phyloP scores from a whole-genome alignment of 2,888 invertebrate species.

The Nephrotoma guestfalica region DNA sequence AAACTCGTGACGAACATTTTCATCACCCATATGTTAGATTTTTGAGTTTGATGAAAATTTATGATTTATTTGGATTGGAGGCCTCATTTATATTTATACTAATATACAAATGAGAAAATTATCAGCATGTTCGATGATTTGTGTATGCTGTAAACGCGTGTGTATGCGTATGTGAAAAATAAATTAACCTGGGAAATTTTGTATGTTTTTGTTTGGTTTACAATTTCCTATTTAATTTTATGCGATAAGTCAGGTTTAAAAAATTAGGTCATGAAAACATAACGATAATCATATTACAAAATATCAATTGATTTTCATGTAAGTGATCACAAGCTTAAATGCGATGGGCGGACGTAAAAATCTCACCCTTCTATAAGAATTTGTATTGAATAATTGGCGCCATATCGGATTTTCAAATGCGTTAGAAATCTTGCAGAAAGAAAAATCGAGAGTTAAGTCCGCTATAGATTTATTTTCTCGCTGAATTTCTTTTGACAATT shows the following conservation, averaged over 20 bases:
- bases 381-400: too few relatives aligned
- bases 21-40: neutral
- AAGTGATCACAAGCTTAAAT: too few relatives aligned
- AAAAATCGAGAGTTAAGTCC: too few relatives aligned
- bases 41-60: neutral
- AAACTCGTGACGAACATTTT: neutral
- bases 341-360: too few relatives aligned
- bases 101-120: neutral
- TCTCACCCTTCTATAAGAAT: too few relatives aligned
- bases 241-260: neutral
- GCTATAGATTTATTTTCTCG: too few relatives aligned
- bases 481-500: too few relatives aligned
- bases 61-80: neutral
- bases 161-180: neutral
- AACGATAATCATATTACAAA: too few relatives aligned
- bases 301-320: too few relatives aligned
- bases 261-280: too few relatives aligned
- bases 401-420: too few relatives aligned
- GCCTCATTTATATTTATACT: neutral
- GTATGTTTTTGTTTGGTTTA: neutral
- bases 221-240: neutral
- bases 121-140: neutral
- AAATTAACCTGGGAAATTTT: neutral
- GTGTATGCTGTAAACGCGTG: neutral
- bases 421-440: too few relatives aligned